Evolutionary conservation across 2,888 invertebrate species (phyloP).

Genomic region (Tethea ocularis): DNA sequence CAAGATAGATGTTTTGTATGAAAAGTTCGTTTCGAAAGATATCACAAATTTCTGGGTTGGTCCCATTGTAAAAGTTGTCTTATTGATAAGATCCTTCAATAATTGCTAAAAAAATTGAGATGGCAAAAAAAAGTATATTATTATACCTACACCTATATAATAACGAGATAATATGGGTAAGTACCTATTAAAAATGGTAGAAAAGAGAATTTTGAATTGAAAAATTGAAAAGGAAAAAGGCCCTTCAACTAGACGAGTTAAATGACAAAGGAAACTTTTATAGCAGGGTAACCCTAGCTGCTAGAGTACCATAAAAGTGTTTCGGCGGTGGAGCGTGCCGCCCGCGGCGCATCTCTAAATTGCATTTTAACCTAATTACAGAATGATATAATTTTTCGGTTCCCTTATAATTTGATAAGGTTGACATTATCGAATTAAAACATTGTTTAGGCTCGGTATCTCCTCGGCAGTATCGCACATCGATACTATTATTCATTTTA

Average conservation of each 20-base stretch:
- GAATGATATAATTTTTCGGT: slow-evolving; percentile 82
- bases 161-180: too few species aligned
- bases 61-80: too few species aligned
- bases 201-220: background rate
- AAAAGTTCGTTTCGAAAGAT: too few species aligned
- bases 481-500: slow-evolving; percentile 49
- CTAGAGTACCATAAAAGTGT: slow-evolving; percentile 54
- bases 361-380: slow-evolving; percentile 83
- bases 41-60: too few species aligned
- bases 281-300: slow-evolving; percentile 32
- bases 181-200: background rate
- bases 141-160: too few species aligned
- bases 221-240: background rate
- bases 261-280: slow-evolving; percentile 14
- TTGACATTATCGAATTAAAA: slow-evolving; percentile 78
- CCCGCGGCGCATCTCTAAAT: slow-evolving; percentile 79
- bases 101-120: too few species aligned
- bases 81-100: too few species aligned
- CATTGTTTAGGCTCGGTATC: slow-evolving; percentile 63
- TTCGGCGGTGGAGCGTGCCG: slow-evolving; percentile 59
- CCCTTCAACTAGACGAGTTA: slow-evolving; percentile 1
- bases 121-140: too few species aligned
- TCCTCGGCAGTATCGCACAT: slow-evolving; percentile 40
- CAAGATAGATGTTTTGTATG: too few species aligned
- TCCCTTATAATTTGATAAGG: slow-evolving; percentile 78